These are phyloP conservation scores for Ctenodactylus gundi DNA, from an alignment of 2,113 vertebrate species.

Conservation along the genomic window DNA sequence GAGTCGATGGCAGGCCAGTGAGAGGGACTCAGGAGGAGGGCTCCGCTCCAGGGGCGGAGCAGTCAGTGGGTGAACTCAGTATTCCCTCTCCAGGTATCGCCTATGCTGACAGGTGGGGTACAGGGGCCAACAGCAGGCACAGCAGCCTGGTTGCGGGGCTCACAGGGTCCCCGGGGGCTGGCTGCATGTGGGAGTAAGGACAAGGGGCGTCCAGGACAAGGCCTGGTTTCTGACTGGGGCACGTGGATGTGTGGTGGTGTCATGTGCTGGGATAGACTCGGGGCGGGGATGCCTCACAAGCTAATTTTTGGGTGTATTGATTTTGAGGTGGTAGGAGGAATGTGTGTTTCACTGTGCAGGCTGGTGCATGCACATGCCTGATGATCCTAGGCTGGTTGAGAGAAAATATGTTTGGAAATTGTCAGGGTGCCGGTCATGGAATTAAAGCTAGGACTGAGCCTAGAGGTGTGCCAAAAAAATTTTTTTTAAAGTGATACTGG, in stretches of 20 bases:
- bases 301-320: neutral
- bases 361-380: neutral
- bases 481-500: neutral
- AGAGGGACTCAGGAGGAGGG: neutral
- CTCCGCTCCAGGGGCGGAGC: neutral
- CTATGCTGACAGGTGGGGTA: too few species aligned
- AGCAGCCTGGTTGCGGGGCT: neutral
- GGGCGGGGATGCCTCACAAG: neutral
- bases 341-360: neutral
- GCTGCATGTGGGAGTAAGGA: neutral
- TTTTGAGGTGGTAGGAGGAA: neutral
- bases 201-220: neutral
- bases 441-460: neutral
- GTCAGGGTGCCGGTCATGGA: neutral
- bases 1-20: neutral
- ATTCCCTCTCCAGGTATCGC: too few species aligned
- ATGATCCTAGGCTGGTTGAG: neutral
- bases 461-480: neutral
- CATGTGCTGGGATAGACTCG: neutral
- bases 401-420: neutral
- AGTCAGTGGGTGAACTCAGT: neutral
- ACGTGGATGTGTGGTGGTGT: neutral
- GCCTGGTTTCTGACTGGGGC: neutral
- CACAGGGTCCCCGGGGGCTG: neutral
- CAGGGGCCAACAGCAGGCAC: neutral